Conservation (phyloP, 2,797 vertebrate species). For the Arvicola amphibius region DNA sequence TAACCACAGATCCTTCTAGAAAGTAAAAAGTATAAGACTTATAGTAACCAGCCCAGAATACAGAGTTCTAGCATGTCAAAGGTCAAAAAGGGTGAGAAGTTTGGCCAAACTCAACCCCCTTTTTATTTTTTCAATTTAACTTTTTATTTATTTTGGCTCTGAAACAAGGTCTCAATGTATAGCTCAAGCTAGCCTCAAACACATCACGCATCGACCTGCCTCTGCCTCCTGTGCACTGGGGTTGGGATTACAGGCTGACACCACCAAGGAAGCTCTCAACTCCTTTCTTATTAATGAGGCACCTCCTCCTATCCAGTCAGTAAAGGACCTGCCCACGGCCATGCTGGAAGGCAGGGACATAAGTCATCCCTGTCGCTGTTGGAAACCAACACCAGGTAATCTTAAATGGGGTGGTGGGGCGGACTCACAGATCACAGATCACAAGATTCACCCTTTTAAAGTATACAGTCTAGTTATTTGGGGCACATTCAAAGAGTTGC, state of each 20-base stretch:
- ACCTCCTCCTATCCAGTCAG: not conserved
- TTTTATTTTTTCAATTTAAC: not conserved
- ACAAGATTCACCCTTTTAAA: not conserved
- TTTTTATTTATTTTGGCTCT: not conserved
- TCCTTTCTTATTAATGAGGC: not conserved
- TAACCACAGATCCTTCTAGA: not conserved
- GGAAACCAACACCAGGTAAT: not conserved
- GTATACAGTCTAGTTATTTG: not conserved
- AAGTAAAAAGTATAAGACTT: conserved; percentile 5
- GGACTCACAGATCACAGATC: not conserved
- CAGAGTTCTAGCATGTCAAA: not conserved
- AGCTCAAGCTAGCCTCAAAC: not conserved
- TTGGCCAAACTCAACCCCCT: not conserved
- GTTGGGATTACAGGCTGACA: not conserved
- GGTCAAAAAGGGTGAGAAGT: not conserved
- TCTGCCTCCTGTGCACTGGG: not conserved
- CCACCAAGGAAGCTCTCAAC: not conserved
- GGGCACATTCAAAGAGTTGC: not conserved
- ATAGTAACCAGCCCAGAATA: conserved; percentile 1
- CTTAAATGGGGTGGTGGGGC: not conserved
- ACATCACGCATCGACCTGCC: not conserved
- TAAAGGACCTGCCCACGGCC: not conserved
- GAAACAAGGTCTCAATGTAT: not conserved
- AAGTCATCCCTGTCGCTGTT: not conserved
- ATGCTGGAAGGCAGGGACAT: not conserved